Base-by-base conservation (phyloP, 2,888 invertebrate species). In the Tachystola acroxantha region DNA sequence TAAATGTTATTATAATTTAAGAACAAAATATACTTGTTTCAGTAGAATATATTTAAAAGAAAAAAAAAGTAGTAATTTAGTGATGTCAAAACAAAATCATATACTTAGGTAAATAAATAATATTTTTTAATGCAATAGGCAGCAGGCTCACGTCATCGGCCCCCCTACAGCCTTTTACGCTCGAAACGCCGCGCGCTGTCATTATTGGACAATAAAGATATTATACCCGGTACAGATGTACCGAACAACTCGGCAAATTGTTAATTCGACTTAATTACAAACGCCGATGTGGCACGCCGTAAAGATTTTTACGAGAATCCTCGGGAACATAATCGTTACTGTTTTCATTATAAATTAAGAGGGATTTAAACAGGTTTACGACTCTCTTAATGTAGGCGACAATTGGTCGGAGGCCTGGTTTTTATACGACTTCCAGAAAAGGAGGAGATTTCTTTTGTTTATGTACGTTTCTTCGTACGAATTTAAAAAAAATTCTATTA, bases 221-320 rank as follows among this genome's bases (percentile, higher is more conserved):
- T 81, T 74, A 71, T 57, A 50, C 55, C 45, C 20, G 50, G 63
- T 67, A 64, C 71, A 71, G 71, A 70, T 78, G 80, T 74, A 73
- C 64, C 53, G 59, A 73, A 75, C 59, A 63, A 64, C 64, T 55
- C 48, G 57, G 64, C 59, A 72, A 76, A 78, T 76, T 78, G 76
- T 80, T 82, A 77, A 79, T 78, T 73, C 67, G 53, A 61, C 64
- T 79, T 82, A 82, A 81, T 79, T 78, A 70, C 71, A 57, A 63
- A 57, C 64, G 67, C 62, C 68, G 62, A 64, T 64, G 60, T 55
- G 59, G 56, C 46, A 46, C 47, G 52, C 68, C 64, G 71, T 80
- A 75, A 80, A 78, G 64, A 69, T 75, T 76, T 81, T 79, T 79
- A 80, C 64, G 73, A 59, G 57, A 59, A 56, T 59, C 57, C 54